Percentiles rank a stretch among this genome's conserved stretches.
Evolutionary conservation across 1,140 invertebrate species (phyloP).

Genomic region (Diuraphis noxia): DNA sequence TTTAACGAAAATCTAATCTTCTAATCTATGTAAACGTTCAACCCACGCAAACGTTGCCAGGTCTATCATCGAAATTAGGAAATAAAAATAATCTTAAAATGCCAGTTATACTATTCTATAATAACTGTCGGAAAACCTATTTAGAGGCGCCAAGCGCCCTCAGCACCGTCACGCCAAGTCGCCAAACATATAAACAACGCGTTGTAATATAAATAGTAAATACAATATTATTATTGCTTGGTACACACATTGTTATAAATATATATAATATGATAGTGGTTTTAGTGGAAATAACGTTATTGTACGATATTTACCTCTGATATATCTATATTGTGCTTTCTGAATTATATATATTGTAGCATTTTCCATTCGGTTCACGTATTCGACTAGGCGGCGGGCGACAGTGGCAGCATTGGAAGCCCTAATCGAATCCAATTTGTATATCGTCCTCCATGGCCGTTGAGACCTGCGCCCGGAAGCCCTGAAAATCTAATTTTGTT

Average conservation of each 20-base stretch:
- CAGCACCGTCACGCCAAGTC: neutral
- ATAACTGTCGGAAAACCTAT: neutral
- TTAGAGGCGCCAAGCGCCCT: neutral
- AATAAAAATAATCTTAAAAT: neutral
- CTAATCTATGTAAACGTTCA: too few species aligned
- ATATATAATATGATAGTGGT: neutral
- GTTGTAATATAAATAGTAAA: neutral
- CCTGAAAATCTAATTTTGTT: slow-evolving; percentile 42
- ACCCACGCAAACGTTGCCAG: too few species aligned
- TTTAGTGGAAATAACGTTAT: neutral
- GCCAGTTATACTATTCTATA: neutral
- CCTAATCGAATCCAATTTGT: slow-evolving; percentile 45
- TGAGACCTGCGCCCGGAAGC: neutral
- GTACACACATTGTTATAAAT: neutral
- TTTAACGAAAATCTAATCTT: neutral
- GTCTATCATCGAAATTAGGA: neutral
- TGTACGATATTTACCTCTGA: neutral
- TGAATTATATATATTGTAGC: neutral
- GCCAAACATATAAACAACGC: neutral
- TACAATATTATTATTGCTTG: neutral
- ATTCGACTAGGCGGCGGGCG: neutral
- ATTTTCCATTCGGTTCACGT: slow-evolving; percentile 18
- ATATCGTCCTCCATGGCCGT: neutral
- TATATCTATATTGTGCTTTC: neutral
- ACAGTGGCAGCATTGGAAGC: neutral